These are phyloP conservation scores for Coptotermes formosanus DNA, from an alignment of 1,140 invertebrate species.

Conservation along the genomic window DNA sequence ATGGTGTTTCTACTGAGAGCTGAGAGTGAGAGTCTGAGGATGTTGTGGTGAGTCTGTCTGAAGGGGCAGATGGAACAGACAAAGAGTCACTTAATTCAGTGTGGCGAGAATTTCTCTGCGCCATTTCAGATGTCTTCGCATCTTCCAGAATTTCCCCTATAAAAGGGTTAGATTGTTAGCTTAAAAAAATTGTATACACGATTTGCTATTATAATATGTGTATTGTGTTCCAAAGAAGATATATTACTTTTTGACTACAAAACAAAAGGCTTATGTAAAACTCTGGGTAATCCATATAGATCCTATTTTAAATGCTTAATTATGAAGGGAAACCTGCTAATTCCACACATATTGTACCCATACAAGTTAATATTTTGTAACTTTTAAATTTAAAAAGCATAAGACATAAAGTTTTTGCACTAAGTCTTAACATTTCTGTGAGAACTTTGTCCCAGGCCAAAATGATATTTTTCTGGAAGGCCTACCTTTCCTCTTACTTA, in stretches of 20 bases:
- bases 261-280: background rate
- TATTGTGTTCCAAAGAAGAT: background rate
- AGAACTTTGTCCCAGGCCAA: slow-evolving; percentile 67
- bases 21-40: slow-evolving; percentile 30
- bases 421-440: slow-evolving; percentile 32
- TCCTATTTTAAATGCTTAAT: background rate
- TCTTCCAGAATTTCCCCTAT: slow-evolving; percentile 24
- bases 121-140: slow-evolving; percentile 27
- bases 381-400: background rate
- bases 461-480: slow-evolving; percentile 66
- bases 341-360: background rate
- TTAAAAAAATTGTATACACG: background rate
- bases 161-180: slow-evolving; percentile 28
- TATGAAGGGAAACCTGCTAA: background rate
- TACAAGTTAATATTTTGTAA: background rate
- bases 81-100: slow-evolving; percentile 27
- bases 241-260: background rate
- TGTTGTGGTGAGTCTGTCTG: slow-evolving; percentile 27
- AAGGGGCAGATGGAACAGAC: slow-evolving; percentile 30
- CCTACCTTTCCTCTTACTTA: slow-evolving; percentile 65
- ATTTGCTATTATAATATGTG: background rate
- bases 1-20: slow-evolving; percentile 17
- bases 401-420: background rate
- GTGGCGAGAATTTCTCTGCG: slow-evolving; percentile 22
- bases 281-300: background rate